A percentile compares a stretch with the other conserved stretches of the same genome.
Evolutionary conservation across 2,113 vertebrate species (phyloP).

Genomic region (Phodopus roborovskii): DNA sequence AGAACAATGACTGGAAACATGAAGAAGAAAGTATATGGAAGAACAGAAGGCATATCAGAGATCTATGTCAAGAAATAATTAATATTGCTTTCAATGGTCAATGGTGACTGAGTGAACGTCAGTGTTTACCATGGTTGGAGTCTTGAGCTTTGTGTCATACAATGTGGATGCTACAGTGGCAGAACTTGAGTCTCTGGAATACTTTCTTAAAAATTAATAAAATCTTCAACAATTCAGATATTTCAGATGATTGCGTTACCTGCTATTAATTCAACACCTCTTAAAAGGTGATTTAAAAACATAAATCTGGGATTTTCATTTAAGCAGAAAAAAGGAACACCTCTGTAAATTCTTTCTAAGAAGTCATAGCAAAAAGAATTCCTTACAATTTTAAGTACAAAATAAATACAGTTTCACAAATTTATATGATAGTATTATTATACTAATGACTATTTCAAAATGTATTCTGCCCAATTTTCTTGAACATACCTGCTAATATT

Average conservation of each 20-base stretch:
- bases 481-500: not conserved
- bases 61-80: not conserved
- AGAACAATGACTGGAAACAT: not conserved
- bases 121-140: not conserved
- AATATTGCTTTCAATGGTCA: too few species aligned
- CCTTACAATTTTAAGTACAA: not conserved
- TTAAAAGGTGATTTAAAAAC: not conserved
- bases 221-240: not conserved
- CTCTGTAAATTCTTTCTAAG: not conserved
- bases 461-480: not conserved
- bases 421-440: not conserved
- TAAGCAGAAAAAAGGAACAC: not conserved
- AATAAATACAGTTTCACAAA: constrained; percentile 27
- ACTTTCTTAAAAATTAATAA: not conserved
- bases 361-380: not conserved
- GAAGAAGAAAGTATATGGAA: not conserved
- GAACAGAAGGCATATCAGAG: not conserved
- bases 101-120: not conserved
- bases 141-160: not conserved
- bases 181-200: not conserved
- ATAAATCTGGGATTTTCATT: not conserved
- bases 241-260: not conserved
- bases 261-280: not conserved
- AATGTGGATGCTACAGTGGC: too few species aligned
- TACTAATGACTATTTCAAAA: constrained; percentile 5